Base-by-base conservation (phyloP, 2,888 invertebrate genomes). In the Drosophila fungiperda region DNA sequence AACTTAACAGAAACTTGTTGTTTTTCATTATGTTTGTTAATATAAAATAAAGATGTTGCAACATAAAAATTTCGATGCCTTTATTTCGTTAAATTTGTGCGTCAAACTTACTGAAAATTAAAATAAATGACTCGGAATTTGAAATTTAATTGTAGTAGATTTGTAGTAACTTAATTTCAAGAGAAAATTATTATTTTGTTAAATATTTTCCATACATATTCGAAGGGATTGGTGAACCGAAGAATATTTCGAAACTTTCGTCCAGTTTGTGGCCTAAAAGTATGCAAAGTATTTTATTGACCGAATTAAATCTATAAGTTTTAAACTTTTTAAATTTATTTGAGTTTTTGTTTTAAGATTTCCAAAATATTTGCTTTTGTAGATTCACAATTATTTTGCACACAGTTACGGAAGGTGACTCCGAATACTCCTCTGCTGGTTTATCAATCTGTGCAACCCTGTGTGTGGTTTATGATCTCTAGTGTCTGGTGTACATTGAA, bases 401-500 rank as follows among this genome's bases (percentile, higher is more conserved):
- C 7, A 20, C 20, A 38, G 3, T 5, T 7, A 1, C 23, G 11
- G 9, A 4, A 38, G n/a, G 4, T n/a, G 12, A n/a, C 2, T 7
- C n/a, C 17, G 12, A 38, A 38, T 7, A 45, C 8, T 11, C 11
- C n/a, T 7, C 2, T 7, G 12, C 29, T 29, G 20, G 9, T 17
- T 8, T 6, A 32, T 32, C 12, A 38, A 38, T 9, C 29, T 40
- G 38, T 29, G 4, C 6, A n/a, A 12, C 17, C 0, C 1, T 26
- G n/a, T 26, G 64, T 15, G 64, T 11, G 42, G 55, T 17, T 32
- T 42, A 26, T 57, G 20, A 17, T 32, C 48, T 36, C 15, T 7
- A 53, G 23, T 1, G 11, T 36, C 11, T n/a, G 20, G 17, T 54
- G 29, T 57, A 45, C 50, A 68, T 67, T 64, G 59, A 81, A 58